Percentiles rank a stretch among this genome's conserved stretches.
phyloP scores from a whole-genome alignment of 2,888 invertebrate species.

The Drosophila neutralis region DNA sequence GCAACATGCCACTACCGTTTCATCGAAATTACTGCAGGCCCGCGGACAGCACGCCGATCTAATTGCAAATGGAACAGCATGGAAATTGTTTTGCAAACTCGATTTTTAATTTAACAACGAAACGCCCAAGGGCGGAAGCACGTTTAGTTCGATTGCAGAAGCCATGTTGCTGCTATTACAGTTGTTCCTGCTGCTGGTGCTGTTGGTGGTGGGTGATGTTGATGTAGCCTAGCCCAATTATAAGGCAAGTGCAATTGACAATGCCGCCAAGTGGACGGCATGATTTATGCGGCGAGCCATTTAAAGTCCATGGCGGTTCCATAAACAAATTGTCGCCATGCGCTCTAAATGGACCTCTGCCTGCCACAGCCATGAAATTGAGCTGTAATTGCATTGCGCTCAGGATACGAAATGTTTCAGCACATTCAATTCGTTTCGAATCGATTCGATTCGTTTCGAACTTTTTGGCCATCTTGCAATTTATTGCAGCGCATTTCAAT shows the following conservation, averaged over 20 bases:
- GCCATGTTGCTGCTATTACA: slow-evolving; percentile 16
- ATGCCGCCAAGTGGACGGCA: slow-evolving; percentile 57
- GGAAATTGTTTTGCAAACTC: slow-evolving; percentile 43
- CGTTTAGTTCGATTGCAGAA: slow-evolving; percentile 37
- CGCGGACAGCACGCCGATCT: slow-evolving; percentile 66
- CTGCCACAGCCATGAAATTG: slow-evolving; percentile 68
- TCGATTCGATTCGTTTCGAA: slow-evolving; percentile 12
- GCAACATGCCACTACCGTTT: slow-evolving; percentile 64
- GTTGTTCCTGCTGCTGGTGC: slow-evolving; percentile 19
- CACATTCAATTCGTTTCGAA: slow-evolving; percentile 1
- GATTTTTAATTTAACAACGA: slow-evolving; percentile 32
- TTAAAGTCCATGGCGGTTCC: slow-evolving; percentile 81
- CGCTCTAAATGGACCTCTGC: slow-evolving; percentile 71
- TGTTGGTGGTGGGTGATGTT: slow-evolving; percentile 46
- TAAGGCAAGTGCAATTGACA: slow-evolving; percentile 73
- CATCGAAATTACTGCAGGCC: slow-evolving; percentile 48
- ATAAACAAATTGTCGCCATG: slow-evolving; percentile 82
- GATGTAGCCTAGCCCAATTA: slow-evolving; percentile 65
- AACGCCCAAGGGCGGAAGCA: slow-evolving; percentile 51
- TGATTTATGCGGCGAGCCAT: slow-evolving; percentile 79
- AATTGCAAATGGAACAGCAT: slow-evolving; percentile 72
- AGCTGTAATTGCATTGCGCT: slow-evolving; percentile 76
- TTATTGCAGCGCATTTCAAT: slow-evolving; percentile 76
- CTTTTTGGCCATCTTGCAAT: slow-evolving; percentile 74
- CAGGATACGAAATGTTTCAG: slow-evolving; percentile 59